Percentiles rank a stretch among this genome's conserved stretches.
These are phyloP conservation scores for Deroptyus accipitrinus DNA, from an alignment of 2,113 vertebrate species.

Conservation along the genomic window DNA sequence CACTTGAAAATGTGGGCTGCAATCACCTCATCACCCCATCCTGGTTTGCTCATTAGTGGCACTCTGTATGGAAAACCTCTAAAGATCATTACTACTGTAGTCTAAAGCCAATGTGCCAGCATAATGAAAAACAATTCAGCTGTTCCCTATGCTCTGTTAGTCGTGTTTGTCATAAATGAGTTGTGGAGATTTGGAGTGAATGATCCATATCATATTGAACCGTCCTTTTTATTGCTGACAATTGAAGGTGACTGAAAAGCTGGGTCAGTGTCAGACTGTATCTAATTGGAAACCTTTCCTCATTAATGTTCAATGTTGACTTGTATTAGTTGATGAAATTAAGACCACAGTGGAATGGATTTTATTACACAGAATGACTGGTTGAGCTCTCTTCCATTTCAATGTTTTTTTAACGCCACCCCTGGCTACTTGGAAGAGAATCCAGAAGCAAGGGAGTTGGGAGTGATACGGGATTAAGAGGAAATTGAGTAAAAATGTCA, in stretches of 20 bases:
- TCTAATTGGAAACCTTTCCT: constrained; percentile 81
- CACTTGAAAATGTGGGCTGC: constrained; percentile 49
- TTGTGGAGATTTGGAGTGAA: constrained; percentile 81
- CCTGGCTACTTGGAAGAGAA: constrained; percentile 32
- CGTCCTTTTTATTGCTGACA: constrained; percentile 82
- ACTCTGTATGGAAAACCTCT: constrained; percentile 77
- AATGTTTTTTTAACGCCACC: constrained; percentile 65
- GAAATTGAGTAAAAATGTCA: constrained; percentile 66
- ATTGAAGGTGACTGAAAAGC: constrained; percentile 84
- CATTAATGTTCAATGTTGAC: constrained; percentile 75
- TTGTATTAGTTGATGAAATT: constrained; percentile 79
- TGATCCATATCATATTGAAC: constrained; percentile 88
- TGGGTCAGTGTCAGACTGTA: constrained; percentile 74
- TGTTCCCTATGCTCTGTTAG: constrained; percentile 83
- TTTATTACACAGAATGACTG: constrained; percentile 70
- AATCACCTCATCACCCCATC: constrained; percentile 46
- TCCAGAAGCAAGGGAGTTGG: constrained; percentile 22
- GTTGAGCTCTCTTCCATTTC: constrained; percentile 66
- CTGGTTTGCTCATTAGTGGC: constrained; percentile 75
- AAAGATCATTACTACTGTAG: constrained; percentile 85
- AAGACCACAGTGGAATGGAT: constrained; percentile 71
- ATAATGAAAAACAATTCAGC: constrained; percentile 88
- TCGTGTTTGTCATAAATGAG: constrained; percentile 90
- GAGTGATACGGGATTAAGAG: constrained; percentile 45
- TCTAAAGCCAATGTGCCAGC: constrained; percentile 74